Conservation (phyloP, 2,113 vertebrate species). For the Typhlomys cinereus region DNA sequence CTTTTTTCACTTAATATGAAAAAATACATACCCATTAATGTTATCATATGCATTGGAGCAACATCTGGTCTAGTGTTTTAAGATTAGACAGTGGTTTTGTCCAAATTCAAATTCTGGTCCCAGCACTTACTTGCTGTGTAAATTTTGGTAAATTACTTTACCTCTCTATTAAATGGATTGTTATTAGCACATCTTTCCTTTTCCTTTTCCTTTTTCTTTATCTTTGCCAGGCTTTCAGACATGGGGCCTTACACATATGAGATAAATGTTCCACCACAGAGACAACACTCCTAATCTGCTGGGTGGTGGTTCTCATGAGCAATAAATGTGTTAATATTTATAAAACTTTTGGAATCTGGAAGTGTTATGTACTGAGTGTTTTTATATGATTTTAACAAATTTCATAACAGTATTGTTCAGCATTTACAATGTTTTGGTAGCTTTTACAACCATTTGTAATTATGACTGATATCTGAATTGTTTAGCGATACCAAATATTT, state of each 20-base stretch:
- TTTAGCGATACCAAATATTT: constrained; percentile 10
- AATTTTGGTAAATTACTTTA: not conserved
- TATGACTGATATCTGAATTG: not conserved
- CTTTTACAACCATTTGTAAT: constrained; percentile 17
- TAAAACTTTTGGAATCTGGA: not conserved
- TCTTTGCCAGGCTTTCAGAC: not conserved
- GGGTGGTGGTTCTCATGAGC: not conserved
- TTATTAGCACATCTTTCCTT: not conserved
- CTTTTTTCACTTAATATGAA: not conserved
- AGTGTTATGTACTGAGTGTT: not conserved
- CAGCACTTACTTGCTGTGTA: not conserved
- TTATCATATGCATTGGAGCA: not conserved
- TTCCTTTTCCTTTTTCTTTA: too few relatives aligned
- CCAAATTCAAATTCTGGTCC: not conserved
- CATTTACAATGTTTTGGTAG: constrained; percentile 20
- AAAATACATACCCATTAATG: not conserved
- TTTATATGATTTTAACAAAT: constrained; percentile 15
- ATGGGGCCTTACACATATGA: not conserved
- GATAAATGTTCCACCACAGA: not conserved
- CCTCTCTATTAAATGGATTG: not conserved
- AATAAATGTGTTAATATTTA: not conserved
- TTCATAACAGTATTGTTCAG: not conserved
- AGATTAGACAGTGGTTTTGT: not conserved
- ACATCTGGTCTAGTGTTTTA: not conserved
- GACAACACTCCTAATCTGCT: not conserved